Base-by-base conservation (phyloP, 2,113 vertebrate genomes). In the Crotophaga sulcirostris region DNA sequence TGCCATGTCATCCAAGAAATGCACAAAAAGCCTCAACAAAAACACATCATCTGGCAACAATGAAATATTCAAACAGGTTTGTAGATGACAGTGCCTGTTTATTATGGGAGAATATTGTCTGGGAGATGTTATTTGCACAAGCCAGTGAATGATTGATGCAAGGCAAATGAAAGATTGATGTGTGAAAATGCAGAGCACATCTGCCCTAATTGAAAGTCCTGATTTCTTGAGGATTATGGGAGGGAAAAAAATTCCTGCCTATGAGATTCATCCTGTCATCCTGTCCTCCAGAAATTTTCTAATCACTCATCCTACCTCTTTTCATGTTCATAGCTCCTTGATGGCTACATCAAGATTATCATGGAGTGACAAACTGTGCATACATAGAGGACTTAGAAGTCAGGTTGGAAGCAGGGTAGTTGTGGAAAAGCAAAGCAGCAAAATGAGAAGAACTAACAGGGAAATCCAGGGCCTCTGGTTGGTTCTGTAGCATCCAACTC, bases 141-240 rank as follows among this genome's bases (percentile, higher is more conserved):
- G 87, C 40, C 89, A 73, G 89, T 97, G 86, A 98, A 97, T 95
- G 97, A 97, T 90, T 97, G 95, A 97, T 97, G 91, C 67, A 31
- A 87, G 40, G n/a, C 67, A 91, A 93, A 91, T 97, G 87, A 97
- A 97, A 97, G 96, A 97, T 97, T 97, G 94, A 97, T 97, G 89
- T 69, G 74, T 89, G 78, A 90, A 97, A 96, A 96, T 8, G 11
- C 62, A 80, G 58, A 93, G 83, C 64, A 96, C 83, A 55, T 85
- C 82, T 92, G 47, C 94, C 94, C 69, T 92, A 91, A 92, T 70
- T 90, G 69, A 92, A 92, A 66, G 79, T 59, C 69, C n/a, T 95
- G 84, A 31, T 4, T 13, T 92, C 51, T 76, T 73, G 81, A 26
- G 89, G 70, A 92, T 95, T 96, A 93, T 40, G 52, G 87, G 62